Evolutionary conservation across 2,113 vertebrate genomes (phyloP).

Genomic region (Agapornis roseicollis): DNA sequence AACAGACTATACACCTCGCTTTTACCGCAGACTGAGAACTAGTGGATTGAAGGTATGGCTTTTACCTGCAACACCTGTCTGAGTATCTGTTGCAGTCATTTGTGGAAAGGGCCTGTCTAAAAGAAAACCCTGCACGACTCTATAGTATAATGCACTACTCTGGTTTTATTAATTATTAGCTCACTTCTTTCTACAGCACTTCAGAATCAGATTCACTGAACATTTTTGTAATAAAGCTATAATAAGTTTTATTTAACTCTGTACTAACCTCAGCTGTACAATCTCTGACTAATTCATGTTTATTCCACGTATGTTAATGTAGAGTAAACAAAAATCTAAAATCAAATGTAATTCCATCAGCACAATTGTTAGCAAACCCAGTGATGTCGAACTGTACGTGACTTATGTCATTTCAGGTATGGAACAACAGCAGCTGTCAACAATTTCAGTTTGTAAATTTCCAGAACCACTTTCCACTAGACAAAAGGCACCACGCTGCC

Average conservation of each 20-base stretch:
- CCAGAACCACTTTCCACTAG: background rate
- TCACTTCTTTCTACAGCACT: background rate
- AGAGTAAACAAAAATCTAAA: background rate
- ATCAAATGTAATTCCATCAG: background rate
- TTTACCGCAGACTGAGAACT: background rate
- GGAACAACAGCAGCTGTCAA: background rate
- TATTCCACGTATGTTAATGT: background rate
- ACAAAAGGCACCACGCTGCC: background rate
- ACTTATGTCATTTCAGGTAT: background rate
- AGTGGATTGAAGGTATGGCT: background rate
- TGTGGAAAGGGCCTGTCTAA: background rate
- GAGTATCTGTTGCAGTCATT: background rate
- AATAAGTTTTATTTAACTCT: background rate
- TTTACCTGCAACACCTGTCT: background rate
- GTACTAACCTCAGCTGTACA: background rate
- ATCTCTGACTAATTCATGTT: background rate
- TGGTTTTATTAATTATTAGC: background rate
- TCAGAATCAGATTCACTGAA: background rate
- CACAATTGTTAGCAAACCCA: background rate
- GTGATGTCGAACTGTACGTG: rapidly evolving
- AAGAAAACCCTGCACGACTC: background rate
- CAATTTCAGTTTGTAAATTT: background rate
- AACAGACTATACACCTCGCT: background rate
- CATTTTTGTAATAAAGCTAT: background rate
- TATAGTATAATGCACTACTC: background rate